Evolutionary conservation across 1,140 invertebrate species (phyloP), one percentile per base, ranked within the genome.

Genomic region (Ceratina australensis): DNA sequence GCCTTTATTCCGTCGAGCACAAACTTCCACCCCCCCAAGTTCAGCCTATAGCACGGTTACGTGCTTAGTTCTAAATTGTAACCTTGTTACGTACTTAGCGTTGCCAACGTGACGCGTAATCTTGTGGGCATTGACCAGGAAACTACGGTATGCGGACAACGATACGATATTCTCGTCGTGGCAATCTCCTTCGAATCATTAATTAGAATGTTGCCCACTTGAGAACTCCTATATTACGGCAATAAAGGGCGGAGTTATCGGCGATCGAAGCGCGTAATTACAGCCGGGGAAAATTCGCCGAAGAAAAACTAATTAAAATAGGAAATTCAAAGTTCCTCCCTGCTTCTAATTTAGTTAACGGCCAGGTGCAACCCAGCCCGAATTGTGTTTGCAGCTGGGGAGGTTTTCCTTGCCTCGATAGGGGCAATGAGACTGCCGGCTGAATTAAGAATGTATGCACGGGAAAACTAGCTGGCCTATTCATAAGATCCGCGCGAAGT

Each of bases 51-150:
- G 26, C 22, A 49, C 13, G n/a, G 28, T 57, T 72, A 72, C 68
- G 22, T 57, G 60, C 50, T 64, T 57, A 57, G 68, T 49, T 78
- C 75, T 26, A 64, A 78, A 72, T 78, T 65, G 50, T 78, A 78
- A 72, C 60, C 76, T 78, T 59, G 76, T 78, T 78, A 72, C 67
- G 68, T 78, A 78, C 60, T 65, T 72, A 49, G 69, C 33, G 24
- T 26, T 54, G 76, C 52, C 69, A 57, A 56, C 60, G 33, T 72
- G 69, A 72, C 76, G 69, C 69, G 68, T 72, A 78, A 78, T 72
- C 33, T 72, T 64, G 18, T 50, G 69, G 60, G 10, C 69, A 65
- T 65, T 78, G 60, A 64, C 69, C 60, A 72, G 57, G 66, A 63
- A 77, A 61, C 67, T 56, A 20, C 26, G 20, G 13, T 16, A n/a